Base-by-base conservation (phyloP, 2,113 vertebrate genomes). In the Mobula hypostoma region DNA sequence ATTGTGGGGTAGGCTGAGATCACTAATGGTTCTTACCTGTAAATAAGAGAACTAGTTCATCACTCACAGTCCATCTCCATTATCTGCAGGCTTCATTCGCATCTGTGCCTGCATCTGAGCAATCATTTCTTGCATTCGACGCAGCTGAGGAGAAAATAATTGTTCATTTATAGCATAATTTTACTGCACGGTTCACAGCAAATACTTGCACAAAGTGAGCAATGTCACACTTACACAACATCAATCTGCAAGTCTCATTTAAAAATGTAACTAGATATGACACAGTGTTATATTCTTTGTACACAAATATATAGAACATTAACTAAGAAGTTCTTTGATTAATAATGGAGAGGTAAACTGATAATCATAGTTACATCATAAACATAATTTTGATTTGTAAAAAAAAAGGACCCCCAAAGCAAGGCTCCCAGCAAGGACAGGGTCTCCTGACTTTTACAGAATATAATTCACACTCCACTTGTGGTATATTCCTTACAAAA, bases 41-140 rank as follows among this genome's bases (percentile, higher is more conserved):
- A 93, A 93, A 12, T 56, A 93, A 24, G 74, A 93, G 32, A 56
- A 72, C 11, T 48, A 70, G 70, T 76, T 72, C 40, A 74, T 15
- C n/a, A 56, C 91, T 93, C 68, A 93, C 8, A 74, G 36, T 76
- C 91, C 94, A 48, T 91, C 94, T 97, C 94, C 98, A 94, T 98
- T 98, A 17, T 98, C 98, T 2, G 96, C 96, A 0, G 96, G 96
- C 95, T 98, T 97, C 97, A 97, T 98, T 95, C 97, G 97, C 98
- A 98, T 98, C 95, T 98, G 97, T 78, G 98, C 98, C 95, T 98
- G 97, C 98, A 98, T 98, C 94, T 98, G 97, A 77, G 96, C 96
- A 76, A 98, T 98, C 98, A 98, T 98, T 96, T 98, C 97, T 95
- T 98, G 98, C 97, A 98, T 98, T 95, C 97, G 97, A 94, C 97